Percentiles rank a stretch among this genome's conserved stretches.
These are phyloP conservation scores for Hyposmocoma kahamanoa DNA, from an alignment of 1,140 invertebrate genomes.

Conservation along the genomic window DNA sequence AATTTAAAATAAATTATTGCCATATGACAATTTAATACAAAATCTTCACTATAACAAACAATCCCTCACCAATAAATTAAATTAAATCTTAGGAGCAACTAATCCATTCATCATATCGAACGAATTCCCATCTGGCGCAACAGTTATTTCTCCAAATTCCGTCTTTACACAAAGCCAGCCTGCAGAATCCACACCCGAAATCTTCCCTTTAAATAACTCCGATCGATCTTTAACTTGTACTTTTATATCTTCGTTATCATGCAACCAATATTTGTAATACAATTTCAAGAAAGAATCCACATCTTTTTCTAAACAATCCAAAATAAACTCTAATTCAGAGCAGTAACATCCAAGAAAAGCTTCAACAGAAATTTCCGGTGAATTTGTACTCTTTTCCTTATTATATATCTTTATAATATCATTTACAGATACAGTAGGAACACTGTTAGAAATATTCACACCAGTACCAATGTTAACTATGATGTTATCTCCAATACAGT, in stretches of 20 bases:
- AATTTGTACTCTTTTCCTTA: background rate
- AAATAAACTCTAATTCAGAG: background rate
- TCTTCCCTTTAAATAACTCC: background rate
- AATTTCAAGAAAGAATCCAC: background rate
- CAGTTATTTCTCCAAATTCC: background rate
- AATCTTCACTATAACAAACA: no score
- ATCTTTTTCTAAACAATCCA: background rate
- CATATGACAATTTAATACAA: background rate
- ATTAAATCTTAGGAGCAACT: background rate
- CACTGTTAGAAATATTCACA: background rate
- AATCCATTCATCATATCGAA: constrained; percentile 1
- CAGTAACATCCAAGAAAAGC: background rate
- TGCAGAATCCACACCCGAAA: background rate
- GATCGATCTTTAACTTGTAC: background rate
- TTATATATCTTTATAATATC: background rate
- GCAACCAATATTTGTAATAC: background rate
- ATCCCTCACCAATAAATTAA: background rate
- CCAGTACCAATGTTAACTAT: background rate
- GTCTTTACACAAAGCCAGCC: background rate
- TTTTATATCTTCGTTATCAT: background rate
- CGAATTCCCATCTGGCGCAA: background rate
- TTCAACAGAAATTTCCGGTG: background rate
- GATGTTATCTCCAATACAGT: background rate
- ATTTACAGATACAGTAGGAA: background rate
- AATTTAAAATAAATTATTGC: no score